Percentiles rank a stretch among this genome's conserved stretches.
Evolutionary conservation across 2,113 vertebrate species (phyloP).

Genomic region (Neolamprologus variostigma): DNA sequence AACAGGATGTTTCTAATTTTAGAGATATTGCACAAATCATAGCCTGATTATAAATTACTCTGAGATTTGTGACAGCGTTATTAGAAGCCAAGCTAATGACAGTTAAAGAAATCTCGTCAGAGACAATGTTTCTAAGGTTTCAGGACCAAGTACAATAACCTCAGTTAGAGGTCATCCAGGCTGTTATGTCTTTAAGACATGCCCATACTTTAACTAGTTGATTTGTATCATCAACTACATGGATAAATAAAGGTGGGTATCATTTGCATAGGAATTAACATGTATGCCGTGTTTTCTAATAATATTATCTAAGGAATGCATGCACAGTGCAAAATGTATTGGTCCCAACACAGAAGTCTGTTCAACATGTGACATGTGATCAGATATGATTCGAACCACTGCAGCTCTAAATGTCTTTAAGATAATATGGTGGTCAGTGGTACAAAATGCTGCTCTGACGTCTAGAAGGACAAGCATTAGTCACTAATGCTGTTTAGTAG

Average conservation of each 20-base stretch:
- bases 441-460: background rate
- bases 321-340: background rate
- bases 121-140: background rate
- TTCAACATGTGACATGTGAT: background rate
- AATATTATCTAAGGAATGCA: background rate
- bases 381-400: background rate
- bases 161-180: background rate
- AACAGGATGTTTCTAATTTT: background rate
- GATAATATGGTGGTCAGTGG: background rate
- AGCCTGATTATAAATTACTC: background rate
- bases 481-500: background rate
- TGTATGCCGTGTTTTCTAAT: background rate
- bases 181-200: background rate
- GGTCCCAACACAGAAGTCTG: background rate
- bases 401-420: background rate
- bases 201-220: background rate
- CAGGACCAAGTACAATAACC: background rate
- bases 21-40: background rate
- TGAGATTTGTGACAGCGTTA: background rate
- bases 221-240: background rate
- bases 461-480: background rate
- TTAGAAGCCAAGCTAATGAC: background rate
- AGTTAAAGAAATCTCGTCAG: background rate
- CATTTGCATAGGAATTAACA: background rate
- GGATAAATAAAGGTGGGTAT: background rate